Percentiles rank a stretch among this genome's conserved stretches.
Conservation (phyloP, 2,888 invertebrate genomes). For the Agrochola lychnidis region DNA sequence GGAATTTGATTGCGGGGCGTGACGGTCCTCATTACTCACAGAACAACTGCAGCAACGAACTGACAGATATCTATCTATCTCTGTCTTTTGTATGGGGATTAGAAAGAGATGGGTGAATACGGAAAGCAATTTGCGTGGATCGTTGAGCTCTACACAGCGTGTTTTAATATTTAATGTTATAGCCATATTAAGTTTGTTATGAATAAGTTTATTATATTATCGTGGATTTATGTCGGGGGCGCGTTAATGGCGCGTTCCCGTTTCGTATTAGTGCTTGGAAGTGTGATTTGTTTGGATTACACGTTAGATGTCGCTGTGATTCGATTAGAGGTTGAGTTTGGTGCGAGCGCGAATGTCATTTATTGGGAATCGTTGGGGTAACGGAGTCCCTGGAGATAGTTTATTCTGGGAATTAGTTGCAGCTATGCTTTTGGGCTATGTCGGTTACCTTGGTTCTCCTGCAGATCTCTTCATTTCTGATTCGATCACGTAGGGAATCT, state of each 20-base stretch:
- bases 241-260: constrained; percentile 79
- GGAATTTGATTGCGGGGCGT: constrained; percentile 87
- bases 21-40: constrained; percentile 86
- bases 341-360: constrained; percentile 33
- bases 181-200: constrained; percentile 85
- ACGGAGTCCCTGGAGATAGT: constrained; percentile 6
- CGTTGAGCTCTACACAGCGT: constrained; percentile 80
- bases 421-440: not conserved
- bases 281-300: constrained; percentile 70
- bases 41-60: constrained; percentile 61
- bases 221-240: constrained; percentile 82
- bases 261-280: constrained; percentile 68
- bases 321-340: constrained; percentile 54
- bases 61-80: constrained; percentile 66
- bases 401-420: constrained; percentile 20
- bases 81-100: constrained; percentile 62
- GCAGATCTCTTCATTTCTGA: too few species aligned
- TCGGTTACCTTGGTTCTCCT: too few species aligned
- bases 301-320: constrained; percentile 51
- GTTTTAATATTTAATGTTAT: constrained; percentile 89
- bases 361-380: constrained; percentile 24
- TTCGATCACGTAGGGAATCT: too few species aligned
- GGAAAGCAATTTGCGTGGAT: constrained; percentile 77
- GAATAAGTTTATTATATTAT: constrained; percentile 85
- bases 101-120: constrained; percentile 65